These are phyloP conservation scores for Casuarius casuarius DNA, from an alignment of 2,113 vertebrate species.

Conservation along the genomic window DNA sequence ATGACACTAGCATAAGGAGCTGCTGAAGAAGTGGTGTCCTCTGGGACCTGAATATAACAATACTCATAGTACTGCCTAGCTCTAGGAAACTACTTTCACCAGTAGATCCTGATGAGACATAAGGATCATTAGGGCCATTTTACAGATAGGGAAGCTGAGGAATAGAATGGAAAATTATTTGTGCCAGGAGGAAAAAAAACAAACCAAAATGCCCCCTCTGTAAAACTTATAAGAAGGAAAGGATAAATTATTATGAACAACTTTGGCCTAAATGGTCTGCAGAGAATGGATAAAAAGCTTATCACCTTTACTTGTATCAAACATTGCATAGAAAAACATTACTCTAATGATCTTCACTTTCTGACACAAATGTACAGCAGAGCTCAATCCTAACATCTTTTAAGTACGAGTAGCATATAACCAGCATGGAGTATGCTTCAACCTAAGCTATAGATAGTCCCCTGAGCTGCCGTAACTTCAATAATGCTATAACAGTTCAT, in stretches of 20 bases:
- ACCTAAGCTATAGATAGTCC: constrained; percentile 10
- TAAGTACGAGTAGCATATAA: constrained; percentile 45
- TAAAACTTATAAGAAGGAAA: neutral
- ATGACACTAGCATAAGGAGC: neutral
- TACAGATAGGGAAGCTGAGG: neutral
- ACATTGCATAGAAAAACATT: neutral
- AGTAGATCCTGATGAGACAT: neutral
- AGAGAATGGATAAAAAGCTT: constrained; percentile 43
- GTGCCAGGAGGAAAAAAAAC: neutral
- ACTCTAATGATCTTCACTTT: constrained; percentile 42
- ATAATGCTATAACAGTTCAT: neutral
- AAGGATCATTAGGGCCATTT: neutral
- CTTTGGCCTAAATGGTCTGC: constrained; percentile 32
- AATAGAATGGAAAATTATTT: neutral
- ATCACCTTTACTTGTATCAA: constrained; percentile 46
- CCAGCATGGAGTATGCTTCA: constrained; percentile 16
- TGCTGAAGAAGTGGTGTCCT: neutral
- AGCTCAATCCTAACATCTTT: constrained; percentile 51
- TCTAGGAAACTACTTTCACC: neutral
- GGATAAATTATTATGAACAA: neutral
- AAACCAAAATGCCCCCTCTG: neutral
- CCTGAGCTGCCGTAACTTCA: neutral
- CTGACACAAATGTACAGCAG: constrained; percentile 37
- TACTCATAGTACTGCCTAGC: neutral
- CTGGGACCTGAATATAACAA: neutral